Conservation (phyloP, 2,888 invertebrate species). For the Ligdia adustata region DNA sequence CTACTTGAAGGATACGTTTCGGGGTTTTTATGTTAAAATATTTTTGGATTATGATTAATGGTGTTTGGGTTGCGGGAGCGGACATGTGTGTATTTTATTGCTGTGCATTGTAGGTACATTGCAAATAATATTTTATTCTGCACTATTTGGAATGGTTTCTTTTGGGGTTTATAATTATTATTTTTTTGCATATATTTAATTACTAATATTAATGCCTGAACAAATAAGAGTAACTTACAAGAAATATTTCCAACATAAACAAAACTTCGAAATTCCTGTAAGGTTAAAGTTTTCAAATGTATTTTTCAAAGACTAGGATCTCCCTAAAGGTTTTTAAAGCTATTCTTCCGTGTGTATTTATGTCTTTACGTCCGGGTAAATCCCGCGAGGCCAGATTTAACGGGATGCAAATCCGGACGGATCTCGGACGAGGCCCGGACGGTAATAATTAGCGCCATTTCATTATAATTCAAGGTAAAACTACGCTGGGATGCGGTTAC, state of each 20-base stretch:
- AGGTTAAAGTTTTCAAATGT: too few relatives aligned
- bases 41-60: constrained; percentile 39
- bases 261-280: too few relatives aligned
- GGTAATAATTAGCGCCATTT: constrained; percentile 54
- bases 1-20: constrained; percentile 40
- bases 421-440: constrained; percentile 30
- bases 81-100: constrained; percentile 20
- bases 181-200: too few relatives aligned
- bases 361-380: constrained; percentile 49
- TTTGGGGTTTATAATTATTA: too few relatives aligned
- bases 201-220: too few relatives aligned
- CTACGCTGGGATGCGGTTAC: not conserved
- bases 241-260: too few relatives aligned
- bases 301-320: not conserved
- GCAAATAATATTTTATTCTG: too few relatives aligned
- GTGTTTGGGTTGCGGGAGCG: constrained; percentile 32
- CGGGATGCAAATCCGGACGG: constrained; percentile 55
- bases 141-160: too few relatives aligned
- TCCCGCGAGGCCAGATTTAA: constrained; percentile 53
- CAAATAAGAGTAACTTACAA: too few relatives aligned
- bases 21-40: constrained; percentile 40
- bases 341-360: constrained; percentile 52
- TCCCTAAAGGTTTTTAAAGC: constrained; percentile 45
- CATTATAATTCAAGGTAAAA: constrained; percentile 36
- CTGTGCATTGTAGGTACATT: too few relatives aligned